Base-by-base conservation (phyloP, 1,140 invertebrate genomes). In the Liolophura sinensis region DNA sequence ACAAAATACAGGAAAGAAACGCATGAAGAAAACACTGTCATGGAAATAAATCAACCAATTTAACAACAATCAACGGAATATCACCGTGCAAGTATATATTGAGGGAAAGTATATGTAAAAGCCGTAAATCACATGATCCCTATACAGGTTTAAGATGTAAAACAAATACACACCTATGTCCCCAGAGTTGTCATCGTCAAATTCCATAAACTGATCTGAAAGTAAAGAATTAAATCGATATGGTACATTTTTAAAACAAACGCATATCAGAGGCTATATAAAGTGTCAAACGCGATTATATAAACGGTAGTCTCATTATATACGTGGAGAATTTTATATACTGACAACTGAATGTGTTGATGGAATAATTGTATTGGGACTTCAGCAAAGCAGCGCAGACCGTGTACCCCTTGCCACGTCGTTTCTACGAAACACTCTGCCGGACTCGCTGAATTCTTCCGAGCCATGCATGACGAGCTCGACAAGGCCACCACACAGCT, bases 151-250 rank as follows among this genome's bases (percentile, higher is more conserved):
- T n/a, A n/a, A 59, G 9, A 7, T n/a, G 27, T n/a, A 18, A 24
- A 9, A n/a, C 31, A 20, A 47, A 14, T 52, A 74, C 73, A 70
- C 65, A 80, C 78, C 72, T 14, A 80, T 73, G 64, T 80, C 78
- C 3, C 78, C 78, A n/a, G 73, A 76, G 14, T 72, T 59, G 61
- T 80, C 74, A 12, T 69, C 58, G 52, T 80, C 76, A 70, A 72
- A 80, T 55, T 80, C 76, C 54, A 80, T 70, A 60, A 79, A 80
- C 56, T 78, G 71, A n/a, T 50, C 77, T 78, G 70, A 40, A 75
- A 74, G 22, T 56, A 52, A 73, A 71, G 54, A 46, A n/a, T n/a
- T n/a, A n/a, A 65, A 22, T 59, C n/a, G 48, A 18, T 31, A 18
- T 6, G 16, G 16, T 55, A 25, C 27, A 40, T 22, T 7, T 31